These are phyloP conservation scores for Megalopta genalis DNA, from an alignment of 1,140 invertebrate species.

Conservation along the genomic window DNA sequence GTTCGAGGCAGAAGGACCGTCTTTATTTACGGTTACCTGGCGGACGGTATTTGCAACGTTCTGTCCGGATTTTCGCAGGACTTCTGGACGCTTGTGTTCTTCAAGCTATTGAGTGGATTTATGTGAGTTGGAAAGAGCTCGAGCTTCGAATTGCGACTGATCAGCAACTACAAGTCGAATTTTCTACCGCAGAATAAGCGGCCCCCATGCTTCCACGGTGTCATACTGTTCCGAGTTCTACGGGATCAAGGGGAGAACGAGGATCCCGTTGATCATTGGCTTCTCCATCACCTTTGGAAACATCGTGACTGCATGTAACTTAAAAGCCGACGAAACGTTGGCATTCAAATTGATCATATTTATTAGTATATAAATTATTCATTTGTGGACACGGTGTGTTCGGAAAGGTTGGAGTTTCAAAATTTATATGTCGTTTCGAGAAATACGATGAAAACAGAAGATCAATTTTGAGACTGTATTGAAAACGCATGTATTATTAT, in stretches of 20 bases:
- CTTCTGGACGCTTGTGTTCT: constrained; percentile 85
- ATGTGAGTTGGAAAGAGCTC: constrained; percentile 81
- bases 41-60: constrained; percentile 85
- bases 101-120: constrained; percentile 88
- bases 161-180: background rate
- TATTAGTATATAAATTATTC: no score
- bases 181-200: constrained; percentile 83
- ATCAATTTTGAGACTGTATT: no score
- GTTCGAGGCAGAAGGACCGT: constrained; percentile 86
- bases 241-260: constrained; percentile 82
- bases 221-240: constrained; percentile 87
- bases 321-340: no score
- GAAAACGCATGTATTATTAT: no score
- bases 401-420: no score
- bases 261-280: constrained; percentile 83
- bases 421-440: no score
- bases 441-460: no score
- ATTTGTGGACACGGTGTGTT: no score
- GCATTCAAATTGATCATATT: no score
- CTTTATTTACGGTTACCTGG: constrained; percentile 86
- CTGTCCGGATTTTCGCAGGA: constrained; percentile 85
- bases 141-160: background rate
- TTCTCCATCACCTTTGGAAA: constrained; percentile 77
- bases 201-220: constrained; percentile 86
- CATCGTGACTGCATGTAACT: constrained; percentile 72